A percentile compares a stretch with the other conserved stretches of the same genome.
phyloP scores from a whole-genome alignment of 2,113 vertebrate genomes.

The Oenanthe melanoleuca region DNA sequence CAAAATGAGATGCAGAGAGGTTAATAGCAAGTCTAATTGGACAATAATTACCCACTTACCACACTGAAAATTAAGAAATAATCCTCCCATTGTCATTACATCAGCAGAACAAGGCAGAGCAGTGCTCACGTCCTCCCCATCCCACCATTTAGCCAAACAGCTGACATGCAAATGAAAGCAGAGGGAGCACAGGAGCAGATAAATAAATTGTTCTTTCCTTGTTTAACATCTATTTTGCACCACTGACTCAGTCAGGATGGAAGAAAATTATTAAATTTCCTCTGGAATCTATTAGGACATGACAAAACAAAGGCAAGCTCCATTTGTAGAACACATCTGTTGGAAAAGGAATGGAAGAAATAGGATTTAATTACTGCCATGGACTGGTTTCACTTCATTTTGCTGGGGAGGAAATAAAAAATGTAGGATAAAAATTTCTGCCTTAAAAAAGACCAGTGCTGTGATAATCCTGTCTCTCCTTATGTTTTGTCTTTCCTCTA shows the following conservation, averaged over 20 bases:
- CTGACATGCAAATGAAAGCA: neutral
- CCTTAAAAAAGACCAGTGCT: neutral
- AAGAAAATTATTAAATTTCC: neutral
- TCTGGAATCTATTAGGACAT: neutral
- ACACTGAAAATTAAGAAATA: slow-evolving; percentile 64
- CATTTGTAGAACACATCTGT: neutral
- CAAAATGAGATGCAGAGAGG: slow-evolving; percentile 58
- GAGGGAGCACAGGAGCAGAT: neutral
- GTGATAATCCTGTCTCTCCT: neutral
- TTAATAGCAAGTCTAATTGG: slow-evolving; percentile 67
- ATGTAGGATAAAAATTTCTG: neutral
- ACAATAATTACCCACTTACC: slow-evolving; percentile 65
- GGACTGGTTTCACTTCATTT: neutral
- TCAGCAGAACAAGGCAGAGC: slow-evolving; percentile 35
- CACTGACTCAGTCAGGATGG: neutral
- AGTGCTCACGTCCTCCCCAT: neutral
- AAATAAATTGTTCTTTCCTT: neutral
- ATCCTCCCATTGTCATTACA: slow-evolving; percentile 57
- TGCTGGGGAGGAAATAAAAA: neutral
- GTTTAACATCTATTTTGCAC: slow-evolving; percentile 8
- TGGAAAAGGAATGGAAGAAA: neutral
- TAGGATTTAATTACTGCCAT: neutral
- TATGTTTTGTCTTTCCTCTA: neutral
- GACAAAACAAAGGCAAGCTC: neutral
- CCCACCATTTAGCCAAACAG: slow-evolving; percentile 22